Conservation (phyloP, 2,113 vertebrate species). For the Eretmochelys imbricata region DNA sequence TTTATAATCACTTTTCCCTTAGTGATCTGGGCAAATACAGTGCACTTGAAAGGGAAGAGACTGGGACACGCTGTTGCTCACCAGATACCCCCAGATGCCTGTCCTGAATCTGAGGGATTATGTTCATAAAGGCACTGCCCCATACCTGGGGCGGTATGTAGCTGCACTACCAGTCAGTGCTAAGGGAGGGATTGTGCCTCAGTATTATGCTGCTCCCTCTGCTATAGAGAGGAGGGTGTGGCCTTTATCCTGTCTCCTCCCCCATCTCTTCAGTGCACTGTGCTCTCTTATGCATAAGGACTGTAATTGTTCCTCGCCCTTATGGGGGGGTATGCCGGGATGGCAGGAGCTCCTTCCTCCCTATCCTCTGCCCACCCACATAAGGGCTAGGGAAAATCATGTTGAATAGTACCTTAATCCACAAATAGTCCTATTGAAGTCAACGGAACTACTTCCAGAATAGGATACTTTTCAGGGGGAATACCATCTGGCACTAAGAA, state of each 20-base stretch:
- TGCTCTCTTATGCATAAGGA: background rate
- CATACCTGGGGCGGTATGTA: background rate
- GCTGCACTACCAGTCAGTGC: background rate
- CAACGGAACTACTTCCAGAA: background rate
- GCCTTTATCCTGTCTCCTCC: background rate
- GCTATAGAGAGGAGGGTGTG: no score
- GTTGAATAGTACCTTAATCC: background rate
- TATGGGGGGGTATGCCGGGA: background rate
- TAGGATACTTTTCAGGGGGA: rapidly evolving
- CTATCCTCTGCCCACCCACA: background rate
- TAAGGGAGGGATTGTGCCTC: background rate
- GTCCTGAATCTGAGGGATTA: background rate
- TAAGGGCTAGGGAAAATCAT: background rate
- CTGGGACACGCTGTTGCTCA: background rate
- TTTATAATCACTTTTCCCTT: background rate
- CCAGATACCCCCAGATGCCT: background rate
- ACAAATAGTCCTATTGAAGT: background rate
- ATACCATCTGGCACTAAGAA: background rate
- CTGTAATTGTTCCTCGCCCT: background rate
- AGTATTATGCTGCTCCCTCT: background rate
- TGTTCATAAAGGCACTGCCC: background rate
- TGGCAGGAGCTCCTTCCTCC: background rate
- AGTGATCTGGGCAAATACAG: background rate
- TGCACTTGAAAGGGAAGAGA: background rate
- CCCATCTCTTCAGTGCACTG: background rate